These are phyloP conservation scores for Phyto melanocephala DNA, from an alignment of 2,888 invertebrate species.

Conservation along the genomic window DNA sequence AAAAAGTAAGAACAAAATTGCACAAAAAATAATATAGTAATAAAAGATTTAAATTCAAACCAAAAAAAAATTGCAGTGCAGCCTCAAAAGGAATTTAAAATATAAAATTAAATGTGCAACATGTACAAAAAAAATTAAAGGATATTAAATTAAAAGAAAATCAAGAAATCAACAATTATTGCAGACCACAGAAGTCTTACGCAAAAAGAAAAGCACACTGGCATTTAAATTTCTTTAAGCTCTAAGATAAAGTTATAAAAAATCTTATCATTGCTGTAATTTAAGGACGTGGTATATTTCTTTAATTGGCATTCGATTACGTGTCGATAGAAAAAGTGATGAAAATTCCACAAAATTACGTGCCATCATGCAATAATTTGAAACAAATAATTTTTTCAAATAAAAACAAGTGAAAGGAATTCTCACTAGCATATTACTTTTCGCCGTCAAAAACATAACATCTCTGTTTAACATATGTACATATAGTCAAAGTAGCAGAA, in stretches of 20 bases:
- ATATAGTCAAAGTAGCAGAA: constrained; percentile 57
- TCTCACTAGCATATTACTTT: background rate
- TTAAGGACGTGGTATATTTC: constrained; percentile 47
- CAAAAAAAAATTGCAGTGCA: too few species aligned
- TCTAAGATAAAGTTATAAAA: background rate
- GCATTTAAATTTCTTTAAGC: background rate
- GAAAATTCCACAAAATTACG: constrained; percentile 51
- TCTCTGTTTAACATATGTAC: constrained; percentile 43
- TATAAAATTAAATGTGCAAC: too few species aligned
- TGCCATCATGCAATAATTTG: constrained; percentile 50
- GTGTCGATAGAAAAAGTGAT: constrained; percentile 52
- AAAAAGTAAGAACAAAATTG: too few species aligned
- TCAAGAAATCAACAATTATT: too few species aligned
- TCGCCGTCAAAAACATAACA: background rate
- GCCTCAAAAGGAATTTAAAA: too few species aligned
- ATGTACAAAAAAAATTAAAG: too few species aligned
- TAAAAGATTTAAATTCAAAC: too few species aligned
- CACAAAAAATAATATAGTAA: too few species aligned
- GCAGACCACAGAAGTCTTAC: too few species aligned
- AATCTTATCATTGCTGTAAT: background rate
- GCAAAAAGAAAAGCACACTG: too few species aligned
- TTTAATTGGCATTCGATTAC: constrained; percentile 71
- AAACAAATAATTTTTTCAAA: constrained; percentile 21
- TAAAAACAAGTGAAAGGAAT: constrained; percentile 24
- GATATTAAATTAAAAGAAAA: too few species aligned